Base-by-base conservation (phyloP, 2,888 invertebrate species). In the Celastrina argiolus region DNA sequence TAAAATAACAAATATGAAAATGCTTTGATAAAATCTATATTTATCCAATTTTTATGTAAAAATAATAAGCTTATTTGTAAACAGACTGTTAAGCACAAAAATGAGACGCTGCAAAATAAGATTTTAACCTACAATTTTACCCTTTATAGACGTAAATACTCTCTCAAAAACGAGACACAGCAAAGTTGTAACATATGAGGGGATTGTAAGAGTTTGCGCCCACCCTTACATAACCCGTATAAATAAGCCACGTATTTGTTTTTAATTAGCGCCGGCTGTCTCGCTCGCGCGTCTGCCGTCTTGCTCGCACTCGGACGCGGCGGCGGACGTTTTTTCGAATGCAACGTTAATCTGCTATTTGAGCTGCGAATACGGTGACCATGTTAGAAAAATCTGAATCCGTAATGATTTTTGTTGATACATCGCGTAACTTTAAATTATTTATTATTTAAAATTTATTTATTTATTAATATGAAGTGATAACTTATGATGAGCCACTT, bases 171-270 rank as follows among this genome's bases (percentile, higher is more conserved):
- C 41, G 6, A 45, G 8, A 18, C 45, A 45, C 18, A 10, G 45
- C 45, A 18, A 22, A 45, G 18, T 45, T 42, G 18, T 45, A 12
- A 18, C 10, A 45, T 1, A 45, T 45, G 45, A 45, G n/a, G 41
- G 42, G 31, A 34, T 56, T 22, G n/a, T 64, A 31, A 4, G 59
- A 56, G 58, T 63, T 51, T 58, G 45, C 34, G 12, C 41, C 22
- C 18, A 65, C 58, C 65, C 65, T 66, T 68, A 67, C 65, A 64
- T 66, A 64, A 39, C 59, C 51, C 42, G 61, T 65, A 69, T 68
- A 67, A 67, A 67, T 64, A 69, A 58, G 39, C 66, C 66, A 64
- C 64, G 66, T 74, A 73, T 74, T 74, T 73, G 74, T 70, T 74
- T 74, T 74, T 73, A 74, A 74, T 74, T 74, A 74, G 72, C 58